These are phyloP conservation scores for Aurelia sp. DNA, from an alignment of 30 jellyfish, hydroid and myxozoan species.

Conservation along the genomic window DNA sequence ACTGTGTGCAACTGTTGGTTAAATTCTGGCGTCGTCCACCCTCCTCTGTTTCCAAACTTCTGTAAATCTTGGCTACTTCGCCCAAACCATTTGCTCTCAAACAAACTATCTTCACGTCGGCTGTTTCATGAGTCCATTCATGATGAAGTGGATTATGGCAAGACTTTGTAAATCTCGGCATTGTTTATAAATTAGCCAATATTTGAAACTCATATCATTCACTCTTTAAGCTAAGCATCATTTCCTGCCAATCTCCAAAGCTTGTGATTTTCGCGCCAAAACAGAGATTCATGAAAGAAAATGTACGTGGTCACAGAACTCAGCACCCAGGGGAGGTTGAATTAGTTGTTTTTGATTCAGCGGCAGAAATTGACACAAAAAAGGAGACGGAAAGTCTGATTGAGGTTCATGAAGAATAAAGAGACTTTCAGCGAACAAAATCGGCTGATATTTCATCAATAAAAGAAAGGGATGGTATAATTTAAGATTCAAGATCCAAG, in stretches of 20 bases:
- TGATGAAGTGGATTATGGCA: slow-evolving; percentile 23
- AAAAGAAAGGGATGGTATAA: too few species aligned
- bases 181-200: not conserved
- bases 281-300: too few species aligned
- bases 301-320: too few species aligned
- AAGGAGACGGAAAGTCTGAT: too few species aligned
- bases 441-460: too few species aligned
- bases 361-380: too few species aligned
- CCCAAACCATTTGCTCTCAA: slow-evolving; percentile 15
- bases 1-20: slow-evolving; percentile 1
- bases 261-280: not conserved
- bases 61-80: not conserved
- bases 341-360: too few species aligned
- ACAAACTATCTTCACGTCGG: not conserved
- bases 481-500: too few species aligned
- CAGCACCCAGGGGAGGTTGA: too few species aligned
- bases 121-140: slow-evolving; percentile 5
- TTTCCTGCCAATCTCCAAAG: not conserved
- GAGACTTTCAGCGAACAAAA: too few species aligned
- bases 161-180: slow-evolving; percentile 22
- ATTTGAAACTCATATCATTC: not conserved
- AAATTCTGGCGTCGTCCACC: slow-evolving; percentile 3
- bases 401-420: too few species aligned
- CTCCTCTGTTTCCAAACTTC: slow-evolving; percentile 20
- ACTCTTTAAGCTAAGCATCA: not conserved